phyloP scores from a whole-genome alignment of 2,797 vertebrate genomes.

The Myripristis jacobus region DNA sequence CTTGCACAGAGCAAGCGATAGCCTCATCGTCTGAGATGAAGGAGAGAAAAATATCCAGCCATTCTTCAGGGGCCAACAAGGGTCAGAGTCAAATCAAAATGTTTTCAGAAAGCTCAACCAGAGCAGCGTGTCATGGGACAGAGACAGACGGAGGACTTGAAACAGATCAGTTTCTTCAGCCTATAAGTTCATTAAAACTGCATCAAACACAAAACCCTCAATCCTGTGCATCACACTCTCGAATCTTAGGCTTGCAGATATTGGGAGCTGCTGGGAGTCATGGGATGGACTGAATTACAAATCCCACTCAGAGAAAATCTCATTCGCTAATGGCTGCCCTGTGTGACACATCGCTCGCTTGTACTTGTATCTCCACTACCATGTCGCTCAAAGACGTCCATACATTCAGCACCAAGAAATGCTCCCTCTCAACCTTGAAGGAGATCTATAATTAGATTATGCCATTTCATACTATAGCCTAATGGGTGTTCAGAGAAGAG shows the following conservation, averaged over 20 bases:
- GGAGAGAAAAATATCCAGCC: neutral
- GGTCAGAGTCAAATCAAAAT: slow-evolving; percentile 5
- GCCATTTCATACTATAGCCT: neutral
- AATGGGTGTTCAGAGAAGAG: neutral
- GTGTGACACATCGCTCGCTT: slow-evolving; percentile 28
- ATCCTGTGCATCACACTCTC: slow-evolving; percentile 28
- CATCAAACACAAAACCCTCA: slow-evolving; percentile 41
- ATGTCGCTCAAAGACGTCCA: slow-evolving; percentile 25
- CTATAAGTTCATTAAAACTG: slow-evolving; percentile 45
- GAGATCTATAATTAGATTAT: slow-evolving; percentile 1
- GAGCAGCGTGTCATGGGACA: slow-evolving; percentile 14
- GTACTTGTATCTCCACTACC: slow-evolving; percentile 16
- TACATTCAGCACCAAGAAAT: neutral
- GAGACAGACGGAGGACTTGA: slow-evolving; percentile 46
- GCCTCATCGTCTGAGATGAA: slow-evolving; percentile 24
- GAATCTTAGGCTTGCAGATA: slow-evolving; percentile 18
- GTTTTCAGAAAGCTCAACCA: neutral
- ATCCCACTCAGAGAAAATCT: slow-evolving; percentile 32
- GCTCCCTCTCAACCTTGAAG: slow-evolving; percentile 4
- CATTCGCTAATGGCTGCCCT: slow-evolving; percentile 59
- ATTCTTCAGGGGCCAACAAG: neutral
- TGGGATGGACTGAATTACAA: slow-evolving; percentile 13
- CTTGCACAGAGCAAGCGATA: slow-evolving; percentile 14
- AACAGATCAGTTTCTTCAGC: slow-evolving; percentile 1
- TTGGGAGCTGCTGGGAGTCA: slow-evolving; percentile 35